Conservation (phyloP, 1,140 invertebrate species). For the Musca vetustissima region DNA sequence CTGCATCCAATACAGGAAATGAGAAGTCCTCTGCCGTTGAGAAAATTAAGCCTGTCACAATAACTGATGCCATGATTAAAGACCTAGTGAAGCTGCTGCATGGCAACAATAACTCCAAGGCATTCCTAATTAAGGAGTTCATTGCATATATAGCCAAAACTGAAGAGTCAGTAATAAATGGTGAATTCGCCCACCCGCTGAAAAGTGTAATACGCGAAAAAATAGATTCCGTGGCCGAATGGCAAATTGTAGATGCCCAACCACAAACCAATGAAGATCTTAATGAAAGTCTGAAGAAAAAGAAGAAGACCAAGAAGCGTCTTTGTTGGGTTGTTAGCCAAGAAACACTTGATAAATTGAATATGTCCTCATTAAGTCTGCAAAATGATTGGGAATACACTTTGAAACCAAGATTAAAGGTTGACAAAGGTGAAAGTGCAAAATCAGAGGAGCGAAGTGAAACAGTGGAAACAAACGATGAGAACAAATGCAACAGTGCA, state of each 20-base stretch:
- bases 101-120: constrained; percentile 64
- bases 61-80: constrained; percentile 63
- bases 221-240: constrained; percentile 64
- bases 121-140: constrained; percentile 68
- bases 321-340: constrained; percentile 69
- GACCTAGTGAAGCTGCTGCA: constrained; percentile 70
- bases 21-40: constrained; percentile 6
- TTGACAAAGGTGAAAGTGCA: constrained; percentile 12
- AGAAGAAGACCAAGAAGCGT: constrained; percentile 61
- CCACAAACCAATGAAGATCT: constrained; percentile 1
- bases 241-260: constrained; percentile 59
- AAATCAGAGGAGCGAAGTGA: not conserved
- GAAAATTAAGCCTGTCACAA: constrained; percentile 50
- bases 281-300: constrained; percentile 41
- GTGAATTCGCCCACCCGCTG: constrained; percentile 31
- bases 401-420: constrained; percentile 50
- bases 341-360: constrained; percentile 62
- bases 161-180: constrained; percentile 25
- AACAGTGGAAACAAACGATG: not conserved
- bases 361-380: constrained; percentile 58
- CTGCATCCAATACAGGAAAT: constrained; percentile 9
- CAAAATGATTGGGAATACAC: constrained; percentile 62
- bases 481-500: not conserved
- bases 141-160: constrained; percentile 59
- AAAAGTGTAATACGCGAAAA: constrained; percentile 58